These are phyloP conservation scores for Allobates femoralis DNA, from an alignment of 2,797 vertebrate species.

Conservation along the genomic window DNA sequence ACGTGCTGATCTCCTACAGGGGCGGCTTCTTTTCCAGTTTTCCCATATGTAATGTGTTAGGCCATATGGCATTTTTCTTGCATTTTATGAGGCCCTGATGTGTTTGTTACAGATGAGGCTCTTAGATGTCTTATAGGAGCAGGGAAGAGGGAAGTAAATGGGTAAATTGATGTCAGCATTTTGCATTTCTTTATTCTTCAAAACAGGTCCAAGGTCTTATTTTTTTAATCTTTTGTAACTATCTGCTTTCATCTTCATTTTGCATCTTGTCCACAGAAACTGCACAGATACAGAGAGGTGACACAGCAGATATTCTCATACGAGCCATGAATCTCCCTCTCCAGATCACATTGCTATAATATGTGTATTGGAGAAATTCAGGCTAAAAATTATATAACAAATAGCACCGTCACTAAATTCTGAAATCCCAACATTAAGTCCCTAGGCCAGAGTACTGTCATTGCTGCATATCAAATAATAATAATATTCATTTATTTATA, in stretches of 20 bases:
- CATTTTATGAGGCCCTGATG: conserved; percentile 30
- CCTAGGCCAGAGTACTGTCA: too few species aligned
- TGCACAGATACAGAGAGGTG: neutral
- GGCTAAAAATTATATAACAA: too few species aligned
- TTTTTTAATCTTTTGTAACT: neutral
- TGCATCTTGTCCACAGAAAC: neutral
- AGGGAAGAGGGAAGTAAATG: neutral
- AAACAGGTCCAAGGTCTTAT: neutral
- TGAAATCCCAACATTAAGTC: too few species aligned
- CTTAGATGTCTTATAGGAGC: neutral
- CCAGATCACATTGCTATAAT: neutral
- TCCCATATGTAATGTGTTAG: conserved; percentile 8
- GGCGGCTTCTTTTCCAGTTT: neutral
- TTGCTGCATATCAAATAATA: too few species aligned
- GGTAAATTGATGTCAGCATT: neutral
- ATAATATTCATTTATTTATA: too few species aligned
- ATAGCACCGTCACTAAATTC: too few species aligned
- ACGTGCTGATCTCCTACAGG: neutral
- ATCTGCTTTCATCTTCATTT: neutral
- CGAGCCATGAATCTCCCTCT: neutral
- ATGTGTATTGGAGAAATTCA: too few species aligned
- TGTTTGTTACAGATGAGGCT: neutral
- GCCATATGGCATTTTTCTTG: neutral
- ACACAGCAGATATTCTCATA: neutral
- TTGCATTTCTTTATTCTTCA: neutral